Percentiles rank a stretch among this genome's conserved stretches.
These are phyloP conservation scores for Brachionus manjavacas DNA, from an alignment of 1,140 invertebrate species.

Conservation along the genomic window DNA sequence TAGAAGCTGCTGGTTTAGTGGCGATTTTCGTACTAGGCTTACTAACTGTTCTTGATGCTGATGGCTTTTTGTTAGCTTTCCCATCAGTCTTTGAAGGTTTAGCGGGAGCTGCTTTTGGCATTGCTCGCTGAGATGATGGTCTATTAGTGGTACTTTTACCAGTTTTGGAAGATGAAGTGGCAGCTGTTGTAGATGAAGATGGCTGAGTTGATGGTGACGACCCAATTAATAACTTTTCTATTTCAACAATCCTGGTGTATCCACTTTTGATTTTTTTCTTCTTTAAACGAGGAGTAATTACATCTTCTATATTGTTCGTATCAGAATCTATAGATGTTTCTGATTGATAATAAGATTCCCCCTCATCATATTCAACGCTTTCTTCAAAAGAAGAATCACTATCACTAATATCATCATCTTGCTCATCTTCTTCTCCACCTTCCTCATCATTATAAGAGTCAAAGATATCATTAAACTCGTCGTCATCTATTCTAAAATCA, in stretches of 20 bases:
- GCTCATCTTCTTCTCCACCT: background rate
- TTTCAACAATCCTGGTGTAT: background rate
- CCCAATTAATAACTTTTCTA: background rate
- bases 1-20: too few species aligned
- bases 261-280: background rate
- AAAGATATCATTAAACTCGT: slow-evolving; percentile 9
- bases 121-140: background rate
- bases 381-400: background rate
- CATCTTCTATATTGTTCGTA: background rate
- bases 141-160: background rate
- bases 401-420: background rate
- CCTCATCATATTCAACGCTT: background rate
- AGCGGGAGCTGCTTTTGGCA: background rate
- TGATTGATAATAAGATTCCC: background rate
- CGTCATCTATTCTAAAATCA: slow-evolving; percentile 1
- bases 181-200: background rate
- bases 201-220: background rate
- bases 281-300: background rate
- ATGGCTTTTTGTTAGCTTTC: background rate
- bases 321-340: background rate
- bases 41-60: background rate
- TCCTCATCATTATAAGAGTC: background rate
- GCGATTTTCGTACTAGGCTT: too few species aligned
- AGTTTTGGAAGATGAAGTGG: background rate
- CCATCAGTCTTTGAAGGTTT: background rate